These are phyloP conservation scores for Aurelia aurita DNA, from an alignment of 30 jellyfish, hydroid and myxozoan species.

Conservation along the genomic window DNA sequence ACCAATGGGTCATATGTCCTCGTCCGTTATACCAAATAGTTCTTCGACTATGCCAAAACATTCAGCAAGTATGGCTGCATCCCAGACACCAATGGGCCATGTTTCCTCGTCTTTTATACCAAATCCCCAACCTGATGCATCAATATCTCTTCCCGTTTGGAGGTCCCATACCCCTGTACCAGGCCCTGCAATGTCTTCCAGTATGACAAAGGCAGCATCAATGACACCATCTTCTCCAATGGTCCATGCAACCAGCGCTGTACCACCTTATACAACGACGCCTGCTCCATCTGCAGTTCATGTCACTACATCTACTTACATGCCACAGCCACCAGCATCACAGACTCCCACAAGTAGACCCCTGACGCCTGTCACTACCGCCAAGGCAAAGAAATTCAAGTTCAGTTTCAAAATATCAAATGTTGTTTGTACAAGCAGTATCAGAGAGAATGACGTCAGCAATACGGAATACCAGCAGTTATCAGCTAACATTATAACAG, in stretches of 20 bases:
- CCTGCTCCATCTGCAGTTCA: background rate
- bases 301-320: background rate
- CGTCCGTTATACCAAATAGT: too few relatives aligned
- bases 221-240: background rate
- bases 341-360: background rate
- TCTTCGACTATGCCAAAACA: too few relatives aligned
- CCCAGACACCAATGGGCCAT: background rate
- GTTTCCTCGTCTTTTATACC: background rate
- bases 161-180: background rate
- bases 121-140: background rate
- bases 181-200: background rate
- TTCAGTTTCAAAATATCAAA: conserved; percentile 50
- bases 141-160: background rate
- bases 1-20: background rate
- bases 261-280: background rate
- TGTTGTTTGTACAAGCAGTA: conserved; percentile 23
- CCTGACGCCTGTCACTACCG: background rate
- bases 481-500: background rate
- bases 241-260: background rate
- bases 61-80: background rate
- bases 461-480: conserved; percentile 9
- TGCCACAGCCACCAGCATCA: too few relatives aligned
- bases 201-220: background rate
- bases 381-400: conserved; percentile 27
- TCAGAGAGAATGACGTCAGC: conserved; percentile 46